Evolutionary conservation across 2,888 invertebrate species (phyloP), one percentile per base, ranked within the genome.

Genomic region (Tanytarsus gracilentus): DNA sequence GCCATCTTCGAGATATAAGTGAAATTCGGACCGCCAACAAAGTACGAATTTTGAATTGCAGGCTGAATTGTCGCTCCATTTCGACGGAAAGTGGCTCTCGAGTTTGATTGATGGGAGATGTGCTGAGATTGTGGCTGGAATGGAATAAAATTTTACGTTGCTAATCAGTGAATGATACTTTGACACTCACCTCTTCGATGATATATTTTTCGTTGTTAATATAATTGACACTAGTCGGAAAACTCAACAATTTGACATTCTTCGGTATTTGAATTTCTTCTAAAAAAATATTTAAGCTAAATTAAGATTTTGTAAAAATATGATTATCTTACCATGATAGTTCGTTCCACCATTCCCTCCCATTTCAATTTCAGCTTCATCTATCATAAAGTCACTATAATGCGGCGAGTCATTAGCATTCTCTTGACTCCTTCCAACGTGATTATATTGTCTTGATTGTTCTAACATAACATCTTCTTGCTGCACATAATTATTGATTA

Each of bases 141-240:
- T 4, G 40, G 5, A 40, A 40, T n/a, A 40, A 11, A 14, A 11
- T 40, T 40, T 11, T 16, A 40, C n/a, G n/a, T 6, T 11, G 14
- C 5, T 14, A 11, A 16, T 11, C 5, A 5, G 16, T 14, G n/a
- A 40, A 14, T 16, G n/a, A n/a, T n/a, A n/a, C n/a, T n/a, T n/a
- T n/a, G n/a, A n/a, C n/a, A n/a, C 6, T 44, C 16, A 60, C 60
- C 36, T 60, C 60, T 50, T 60, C 60, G 14, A 60, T 60, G 3
- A 60, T 60, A 21, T 48, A 59, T n/a, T 59, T 59, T 7, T 59
- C 58, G 26, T 60, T 60, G 2, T 44, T 44, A 2, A 44, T 44
- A 16, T 60, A 50, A 8, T 60, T 49, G 2, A 60, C 49, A 49
- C 33, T 18, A 2, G 50, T 36, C 11, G 60, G 60, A 14, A 50